Evolutionary conservation across 2,797 vertebrate genomes (phyloP).

Genomic region (Hypotaenidia philippensis): DNA sequence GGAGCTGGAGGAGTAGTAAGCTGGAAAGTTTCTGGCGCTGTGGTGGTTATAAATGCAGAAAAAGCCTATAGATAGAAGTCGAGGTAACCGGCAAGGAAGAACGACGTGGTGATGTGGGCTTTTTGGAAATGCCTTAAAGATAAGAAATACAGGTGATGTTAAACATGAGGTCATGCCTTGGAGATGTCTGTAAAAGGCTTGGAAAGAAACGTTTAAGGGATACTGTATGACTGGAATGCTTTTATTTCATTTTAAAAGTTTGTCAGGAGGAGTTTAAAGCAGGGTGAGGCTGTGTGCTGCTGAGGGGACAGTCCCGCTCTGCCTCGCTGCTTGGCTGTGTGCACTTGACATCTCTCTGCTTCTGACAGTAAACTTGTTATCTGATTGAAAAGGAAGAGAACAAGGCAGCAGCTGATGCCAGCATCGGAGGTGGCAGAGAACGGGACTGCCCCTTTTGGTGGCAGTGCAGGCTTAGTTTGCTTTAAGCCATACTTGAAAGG

Average conservation of each 20-base stretch:
- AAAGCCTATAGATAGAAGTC: not conserved
- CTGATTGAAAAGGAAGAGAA: not conserved
- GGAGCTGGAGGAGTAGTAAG: not conserved
- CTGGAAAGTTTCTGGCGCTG: not conserved
- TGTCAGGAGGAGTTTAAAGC: not conserved
- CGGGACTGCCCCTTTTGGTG: conserved; percentile 22
- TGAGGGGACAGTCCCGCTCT: not conserved
- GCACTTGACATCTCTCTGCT: not conserved
- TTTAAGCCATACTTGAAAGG: not conserved
- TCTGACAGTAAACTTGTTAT: not conserved
- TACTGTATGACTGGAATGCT: accelerated
- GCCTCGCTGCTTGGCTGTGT: not conserved
- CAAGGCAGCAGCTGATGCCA: conserved; percentile 5
- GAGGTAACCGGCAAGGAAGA: not conserved
- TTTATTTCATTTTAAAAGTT: not conserved
- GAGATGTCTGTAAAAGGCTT: not conserved
- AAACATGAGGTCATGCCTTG: not conserved
- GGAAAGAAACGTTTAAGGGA: not conserved
- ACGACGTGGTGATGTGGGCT: not conserved
- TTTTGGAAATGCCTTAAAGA: not conserved
- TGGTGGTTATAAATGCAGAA: not conserved
- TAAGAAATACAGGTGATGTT: not conserved
- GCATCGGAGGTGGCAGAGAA: not conserved
- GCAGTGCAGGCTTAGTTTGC: conserved; percentile 15
- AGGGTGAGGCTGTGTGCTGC: not conserved